Evolutionary conservation across 2,888 invertebrate species (phyloP).

Genomic region (Eupeodes latifasciatus): DNA sequence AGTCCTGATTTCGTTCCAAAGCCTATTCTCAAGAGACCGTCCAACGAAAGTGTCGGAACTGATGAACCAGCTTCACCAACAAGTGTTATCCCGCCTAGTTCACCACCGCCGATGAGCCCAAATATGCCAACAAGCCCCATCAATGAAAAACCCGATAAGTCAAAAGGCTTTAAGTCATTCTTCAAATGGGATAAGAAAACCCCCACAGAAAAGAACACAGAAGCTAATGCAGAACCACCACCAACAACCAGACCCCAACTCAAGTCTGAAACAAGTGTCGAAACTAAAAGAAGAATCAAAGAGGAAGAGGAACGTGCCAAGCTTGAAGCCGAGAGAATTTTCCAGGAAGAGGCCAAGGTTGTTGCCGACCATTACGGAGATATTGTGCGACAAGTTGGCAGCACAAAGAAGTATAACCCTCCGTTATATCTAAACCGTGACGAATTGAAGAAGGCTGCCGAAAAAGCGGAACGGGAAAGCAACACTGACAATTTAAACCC

Average conservation of each 20-base stretch:
- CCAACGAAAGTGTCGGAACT: conserved; percentile 83
- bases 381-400: conserved; percentile 90
- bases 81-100: conserved; percentile 29
- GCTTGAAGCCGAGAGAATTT: conserved; percentile 80
- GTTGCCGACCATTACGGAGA: conserved; percentile 92
- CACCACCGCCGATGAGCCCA: conserved; percentile 23
- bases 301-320: conserved; percentile 81
- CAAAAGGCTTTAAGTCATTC: conserved; percentile 82
- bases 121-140: conserved; percentile 44
- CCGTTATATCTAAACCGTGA: conserved; percentile 87
- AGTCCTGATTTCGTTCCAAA: conserved; percentile 91
- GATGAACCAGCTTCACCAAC: conserved; percentile 74
- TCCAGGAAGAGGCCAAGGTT: conserved; percentile 88
- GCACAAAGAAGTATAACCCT: conserved; percentile 83
- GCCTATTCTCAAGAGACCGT: conserved; percentile 89
- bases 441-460: conserved; percentile 87
- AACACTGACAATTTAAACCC: conserved; percentile 68
- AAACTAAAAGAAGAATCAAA: conserved; percentile 81
- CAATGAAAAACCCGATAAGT: conserved; percentile 78
- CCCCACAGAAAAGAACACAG: conserved; percentile 81
- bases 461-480: conserved; percentile 84
- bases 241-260: not conserved
- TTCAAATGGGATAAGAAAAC: conserved; percentile 82
- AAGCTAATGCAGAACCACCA: conserved; percentile 78
- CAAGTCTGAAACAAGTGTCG: conserved; percentile 80